These are phyloP conservation scores for Ibidorhyncha struthersii DNA, from an alignment of 2,113 vertebrate genomes.

Conservation along the genomic window DNA sequence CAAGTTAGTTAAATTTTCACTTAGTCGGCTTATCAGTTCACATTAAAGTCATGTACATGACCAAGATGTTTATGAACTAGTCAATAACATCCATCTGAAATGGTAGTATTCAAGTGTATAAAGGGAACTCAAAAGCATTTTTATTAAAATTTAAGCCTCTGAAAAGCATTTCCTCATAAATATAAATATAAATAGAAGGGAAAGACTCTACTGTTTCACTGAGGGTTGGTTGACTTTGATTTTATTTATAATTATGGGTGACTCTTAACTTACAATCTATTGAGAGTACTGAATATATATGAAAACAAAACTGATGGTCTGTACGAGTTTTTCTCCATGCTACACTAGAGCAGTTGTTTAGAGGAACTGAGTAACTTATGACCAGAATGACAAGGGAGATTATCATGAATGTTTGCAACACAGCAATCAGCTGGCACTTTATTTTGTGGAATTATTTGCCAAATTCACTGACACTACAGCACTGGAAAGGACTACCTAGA, in stretches of 20 bases:
- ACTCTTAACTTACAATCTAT: not conserved
- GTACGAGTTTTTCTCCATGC: not conserved
- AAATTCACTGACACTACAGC: not conserved
- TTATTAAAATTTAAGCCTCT: not conserved
- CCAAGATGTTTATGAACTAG: not conserved
- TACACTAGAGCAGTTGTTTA: not conserved
- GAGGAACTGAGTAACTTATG: not conserved
- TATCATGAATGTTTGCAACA: not conserved
- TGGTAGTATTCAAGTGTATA: not conserved
- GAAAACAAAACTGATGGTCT: not conserved
- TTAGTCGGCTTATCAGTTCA: not conserved
- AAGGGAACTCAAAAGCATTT: not conserved
- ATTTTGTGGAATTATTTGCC: not conserved
- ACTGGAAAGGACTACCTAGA: not conserved
- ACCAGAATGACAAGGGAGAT: not conserved
- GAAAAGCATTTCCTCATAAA: not conserved
- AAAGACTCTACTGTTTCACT: not conserved
- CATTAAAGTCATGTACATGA: not conserved
- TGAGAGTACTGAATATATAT: not conserved
- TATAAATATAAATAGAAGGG: not conserved
- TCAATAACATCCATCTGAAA: not conserved
- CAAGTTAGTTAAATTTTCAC: not conserved
- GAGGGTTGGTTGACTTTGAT: not conserved
- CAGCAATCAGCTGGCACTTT: not conserved
- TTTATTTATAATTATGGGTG: not conserved